Evolutionary conservation across 2,113 vertebrate genomes (phyloP).

Genomic region (Phrynosoma platyrhinos): DNA sequence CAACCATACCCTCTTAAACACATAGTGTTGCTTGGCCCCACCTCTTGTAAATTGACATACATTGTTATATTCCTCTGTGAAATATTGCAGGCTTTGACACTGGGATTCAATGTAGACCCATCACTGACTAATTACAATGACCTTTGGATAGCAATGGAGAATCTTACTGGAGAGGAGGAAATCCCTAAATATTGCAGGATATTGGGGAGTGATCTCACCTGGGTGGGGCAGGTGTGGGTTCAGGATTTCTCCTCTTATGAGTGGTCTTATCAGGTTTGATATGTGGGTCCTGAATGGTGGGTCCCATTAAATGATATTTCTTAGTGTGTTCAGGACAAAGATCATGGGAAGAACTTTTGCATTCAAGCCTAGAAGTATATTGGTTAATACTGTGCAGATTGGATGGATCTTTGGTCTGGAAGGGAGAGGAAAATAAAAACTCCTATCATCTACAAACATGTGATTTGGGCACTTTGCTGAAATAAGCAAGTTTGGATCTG

Average conservation of each 20-base stretch:
- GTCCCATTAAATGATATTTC: too few relatives aligned
- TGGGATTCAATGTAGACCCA: too few relatives aligned
- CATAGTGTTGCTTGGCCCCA: too few relatives aligned
- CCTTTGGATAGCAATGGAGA: too few relatives aligned
- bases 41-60: too few relatives aligned
- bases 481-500: neutral
- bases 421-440: neutral
- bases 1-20: too few relatives aligned
- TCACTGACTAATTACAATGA: too few relatives aligned
- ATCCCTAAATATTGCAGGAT: neutral
- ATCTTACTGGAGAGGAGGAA: too few relatives aligned
- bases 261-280: neutral
- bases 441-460: neutral
- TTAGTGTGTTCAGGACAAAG: neutral
- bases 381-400: neutral
- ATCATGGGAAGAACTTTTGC: neutral
- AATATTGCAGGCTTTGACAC: too few relatives aligned
- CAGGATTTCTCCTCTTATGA: neutral
- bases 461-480: neutral
- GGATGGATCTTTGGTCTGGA: neutral
- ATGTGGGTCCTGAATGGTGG: neutral
- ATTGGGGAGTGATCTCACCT: neutral
- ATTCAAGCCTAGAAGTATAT: neutral
- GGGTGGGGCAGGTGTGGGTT: neutral
- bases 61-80: too few relatives aligned